Conservation (phyloP, 2,888 invertebrate genomes). For the Plebejus anna region DNA sequence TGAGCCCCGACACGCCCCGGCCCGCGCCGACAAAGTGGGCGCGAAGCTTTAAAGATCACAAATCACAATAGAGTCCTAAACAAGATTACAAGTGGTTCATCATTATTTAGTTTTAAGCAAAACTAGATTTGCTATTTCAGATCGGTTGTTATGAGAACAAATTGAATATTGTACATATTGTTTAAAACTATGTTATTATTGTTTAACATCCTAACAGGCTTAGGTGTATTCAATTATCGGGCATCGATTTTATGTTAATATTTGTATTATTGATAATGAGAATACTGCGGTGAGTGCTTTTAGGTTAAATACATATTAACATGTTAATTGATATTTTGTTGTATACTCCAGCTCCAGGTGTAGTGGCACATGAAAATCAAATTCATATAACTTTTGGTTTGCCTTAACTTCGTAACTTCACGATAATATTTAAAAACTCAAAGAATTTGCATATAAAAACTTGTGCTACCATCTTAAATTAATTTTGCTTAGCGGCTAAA, state of each 20-base stretch:
- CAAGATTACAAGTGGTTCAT: background rate
- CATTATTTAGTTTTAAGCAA: conserved; percentile 6
- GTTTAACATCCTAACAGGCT: conserved; percentile 23
- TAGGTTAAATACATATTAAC: conserved; percentile 24
- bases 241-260: conserved; percentile 24
- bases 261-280: conserved; percentile 25
- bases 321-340: conserved; percentile 19
- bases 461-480: too few species aligned
- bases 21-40: too few species aligned
- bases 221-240: conserved; percentile 23
- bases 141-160: conserved; percentile 10
- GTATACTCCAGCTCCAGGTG: background rate
- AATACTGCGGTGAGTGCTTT: conserved; percentile 21
- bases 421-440: too few species aligned
- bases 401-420: background rate
- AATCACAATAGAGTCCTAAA: background rate
- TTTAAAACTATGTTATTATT: conserved; percentile 17
- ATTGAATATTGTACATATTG: conserved; percentile 22
- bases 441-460: too few species aligned
- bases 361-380: background rate
- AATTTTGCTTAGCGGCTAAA: too few species aligned
- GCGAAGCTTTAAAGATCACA: background rate
- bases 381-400: background rate
- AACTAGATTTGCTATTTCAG: conserved; percentile 4
- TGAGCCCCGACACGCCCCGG: too few species aligned